Evolutionary conservation across 2,888 invertebrate species (phyloP).

Genomic region (Trichopria drosophilae): DNA sequence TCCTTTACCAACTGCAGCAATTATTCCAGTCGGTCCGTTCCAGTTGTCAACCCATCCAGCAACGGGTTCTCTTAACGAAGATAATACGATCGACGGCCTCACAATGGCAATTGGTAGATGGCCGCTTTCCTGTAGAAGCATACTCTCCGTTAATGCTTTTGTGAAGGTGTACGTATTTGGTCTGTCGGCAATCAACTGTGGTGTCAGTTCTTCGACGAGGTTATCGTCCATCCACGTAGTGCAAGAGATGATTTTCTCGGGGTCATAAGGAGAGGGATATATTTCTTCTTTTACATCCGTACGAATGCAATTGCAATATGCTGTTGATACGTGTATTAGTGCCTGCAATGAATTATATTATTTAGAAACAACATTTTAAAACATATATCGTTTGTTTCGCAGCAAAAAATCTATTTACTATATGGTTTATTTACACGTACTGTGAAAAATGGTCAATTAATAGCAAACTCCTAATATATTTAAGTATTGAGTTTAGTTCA

Average conservation of each 20-base stretch:
- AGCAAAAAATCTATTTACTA: too few species aligned
- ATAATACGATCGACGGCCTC: conserved; percentile 64
- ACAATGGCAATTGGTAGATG: conserved; percentile 69
- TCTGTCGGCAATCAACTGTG: conserved; percentile 59
- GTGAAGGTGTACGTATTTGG: conserved; percentile 78
- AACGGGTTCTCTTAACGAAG: conserved; percentile 55
- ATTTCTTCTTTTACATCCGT: conserved; percentile 65
- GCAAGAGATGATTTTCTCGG: conserved; percentile 60
- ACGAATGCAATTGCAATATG: conserved; percentile 72
- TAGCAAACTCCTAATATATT: too few species aligned
- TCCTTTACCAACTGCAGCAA: conserved; percentile 66
- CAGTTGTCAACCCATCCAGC: conserved; percentile 60
- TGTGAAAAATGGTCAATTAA: too few species aligned
- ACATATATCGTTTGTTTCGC: too few species aligned
- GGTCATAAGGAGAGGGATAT: conserved; percentile 62
- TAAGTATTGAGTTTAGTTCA: too few species aligned
- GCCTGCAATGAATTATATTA: too few species aligned
- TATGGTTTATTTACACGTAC: too few species aligned
- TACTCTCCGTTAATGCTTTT: conserved; percentile 71
- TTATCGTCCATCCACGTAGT: conserved; percentile 59
- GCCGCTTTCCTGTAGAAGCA: conserved; percentile 64
- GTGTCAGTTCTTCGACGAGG: conserved; percentile 58
- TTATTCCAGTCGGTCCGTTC: conserved; percentile 60
- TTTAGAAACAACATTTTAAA: too few species aligned
- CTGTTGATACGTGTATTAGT: conserved; percentile 72